phyloP scores from a whole-genome alignment of 2,797 vertebrate genomes.

The Spheniscus humboldti region DNA sequence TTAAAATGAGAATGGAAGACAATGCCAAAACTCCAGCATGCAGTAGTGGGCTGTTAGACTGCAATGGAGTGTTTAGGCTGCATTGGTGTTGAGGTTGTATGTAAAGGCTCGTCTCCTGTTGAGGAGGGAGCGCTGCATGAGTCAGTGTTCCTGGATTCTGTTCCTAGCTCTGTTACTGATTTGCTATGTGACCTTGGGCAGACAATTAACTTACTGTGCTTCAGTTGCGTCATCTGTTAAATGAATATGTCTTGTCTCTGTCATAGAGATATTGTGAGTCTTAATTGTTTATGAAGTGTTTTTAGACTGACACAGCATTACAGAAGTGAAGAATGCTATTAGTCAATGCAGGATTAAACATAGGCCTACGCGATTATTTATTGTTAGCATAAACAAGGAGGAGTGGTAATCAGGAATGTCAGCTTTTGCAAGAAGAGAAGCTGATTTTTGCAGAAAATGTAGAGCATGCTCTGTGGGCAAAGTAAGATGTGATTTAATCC shows the following conservation, averaged over 20 bases:
- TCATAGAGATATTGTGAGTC: not conserved
- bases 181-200: not conserved
- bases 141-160: not conserved
- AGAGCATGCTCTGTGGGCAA: not conserved
- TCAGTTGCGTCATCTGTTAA: not conserved
- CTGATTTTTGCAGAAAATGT: not conserved
- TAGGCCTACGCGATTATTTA: not conserved
- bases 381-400: slow-evolving; percentile 1
- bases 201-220: slow-evolving; percentile 10
- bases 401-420: not conserved
- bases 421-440: not conserved
- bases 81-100: not conserved
- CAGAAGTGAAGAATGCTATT: not conserved
- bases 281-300: slow-evolving; percentile 3
- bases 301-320: not conserved
- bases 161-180: not conserved
- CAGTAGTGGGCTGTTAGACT: not conserved
- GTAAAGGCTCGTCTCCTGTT: not conserved
- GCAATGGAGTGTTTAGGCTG: not conserved
- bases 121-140: not conserved
- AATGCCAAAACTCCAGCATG: not conserved
- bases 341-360: not conserved
- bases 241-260: not conserved
- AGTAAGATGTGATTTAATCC: not conserved
- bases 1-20: not conserved